Percentiles rank a stretch among this genome's conserved stretches.
Conservation (phyloP, 2,797 vertebrate genomes). For the Gymnocypris eckloni region DNA sequence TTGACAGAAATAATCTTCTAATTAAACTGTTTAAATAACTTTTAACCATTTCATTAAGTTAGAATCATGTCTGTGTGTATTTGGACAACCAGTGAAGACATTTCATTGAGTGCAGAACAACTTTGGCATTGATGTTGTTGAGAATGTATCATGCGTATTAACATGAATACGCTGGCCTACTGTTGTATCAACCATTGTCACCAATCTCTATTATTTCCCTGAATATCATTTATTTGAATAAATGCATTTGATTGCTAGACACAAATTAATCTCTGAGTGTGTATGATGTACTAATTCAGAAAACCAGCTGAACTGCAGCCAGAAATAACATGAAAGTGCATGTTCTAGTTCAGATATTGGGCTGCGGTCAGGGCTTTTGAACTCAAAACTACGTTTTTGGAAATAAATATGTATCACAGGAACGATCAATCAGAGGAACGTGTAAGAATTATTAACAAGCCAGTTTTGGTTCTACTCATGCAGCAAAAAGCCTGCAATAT, state of each 20-base stretch:
- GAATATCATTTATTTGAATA: neutral
- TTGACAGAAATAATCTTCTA: neutral
- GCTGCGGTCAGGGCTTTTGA: neutral
- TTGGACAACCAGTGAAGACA: neutral
- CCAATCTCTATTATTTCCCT: neutral
- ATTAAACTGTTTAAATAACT: neutral
- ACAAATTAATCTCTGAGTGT: neutral
- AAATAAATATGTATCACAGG: neutral
- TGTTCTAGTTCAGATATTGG: neutral
- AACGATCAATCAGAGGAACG: neutral
- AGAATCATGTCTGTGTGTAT: neutral
- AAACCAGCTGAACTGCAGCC: neutral
- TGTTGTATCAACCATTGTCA: neutral
- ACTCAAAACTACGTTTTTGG: neutral
- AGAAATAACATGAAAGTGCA: constrained; percentile 13
- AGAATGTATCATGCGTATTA: neutral
- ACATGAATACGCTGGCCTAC: neutral
- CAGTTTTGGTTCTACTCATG: neutral
- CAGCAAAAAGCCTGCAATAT: neutral
- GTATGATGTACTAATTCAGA: neutral
- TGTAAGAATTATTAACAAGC: neutral
- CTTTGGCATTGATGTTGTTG: neutral
- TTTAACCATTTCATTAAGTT: neutral
- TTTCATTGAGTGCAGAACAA: neutral
- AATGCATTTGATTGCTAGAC: neutral